phyloP scores from a whole-genome alignment of 2,888 invertebrate genomes.

The Platycheirus albimanus region DNA sequence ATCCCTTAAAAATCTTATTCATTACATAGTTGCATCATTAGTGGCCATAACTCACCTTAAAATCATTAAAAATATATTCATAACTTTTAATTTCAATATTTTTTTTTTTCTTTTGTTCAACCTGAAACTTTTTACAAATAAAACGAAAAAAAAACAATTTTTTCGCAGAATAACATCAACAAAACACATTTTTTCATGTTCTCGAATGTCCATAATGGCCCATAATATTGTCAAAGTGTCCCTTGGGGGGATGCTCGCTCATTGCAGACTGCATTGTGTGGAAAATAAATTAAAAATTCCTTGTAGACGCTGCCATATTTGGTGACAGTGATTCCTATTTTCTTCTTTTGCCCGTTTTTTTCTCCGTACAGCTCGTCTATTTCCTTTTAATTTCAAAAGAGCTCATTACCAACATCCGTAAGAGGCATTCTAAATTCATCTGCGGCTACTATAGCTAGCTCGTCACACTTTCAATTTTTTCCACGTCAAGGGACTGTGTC shows the following conservation, averaged over 20 bases:
- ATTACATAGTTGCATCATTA: too few species aligned
- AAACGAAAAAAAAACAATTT: neutral
- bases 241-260: conserved; percentile 33
- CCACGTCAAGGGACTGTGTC: conserved; percentile 58
- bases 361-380: conserved; percentile 14
- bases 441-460: conserved; percentile 26
- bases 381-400: conserved; percentile 63
- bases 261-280: conserved; percentile 50
- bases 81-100: neutral
- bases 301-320: conserved; percentile 64
- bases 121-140: neutral
- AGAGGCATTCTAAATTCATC: conserved; percentile 47
- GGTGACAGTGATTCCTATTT: conserved; percentile 50
- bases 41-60: neutral
- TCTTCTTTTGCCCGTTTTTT: neutral
- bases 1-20: too few species aligned
- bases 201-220: conserved; percentile 54
- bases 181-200: conserved; percentile 49
- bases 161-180: conserved; percentile 3
- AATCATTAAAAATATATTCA: neutral
- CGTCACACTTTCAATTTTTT: conserved; percentile 70
- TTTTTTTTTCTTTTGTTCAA: neutral
- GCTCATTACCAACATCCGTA: conserved; percentile 67
- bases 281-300: conserved; percentile 67
- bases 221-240: conserved; percentile 54